Evolutionary conservation across 2,888 invertebrate species (phyloP), one percentile per base, ranked within the genome.

Genomic region (Emmelina monodactyla): DNA sequence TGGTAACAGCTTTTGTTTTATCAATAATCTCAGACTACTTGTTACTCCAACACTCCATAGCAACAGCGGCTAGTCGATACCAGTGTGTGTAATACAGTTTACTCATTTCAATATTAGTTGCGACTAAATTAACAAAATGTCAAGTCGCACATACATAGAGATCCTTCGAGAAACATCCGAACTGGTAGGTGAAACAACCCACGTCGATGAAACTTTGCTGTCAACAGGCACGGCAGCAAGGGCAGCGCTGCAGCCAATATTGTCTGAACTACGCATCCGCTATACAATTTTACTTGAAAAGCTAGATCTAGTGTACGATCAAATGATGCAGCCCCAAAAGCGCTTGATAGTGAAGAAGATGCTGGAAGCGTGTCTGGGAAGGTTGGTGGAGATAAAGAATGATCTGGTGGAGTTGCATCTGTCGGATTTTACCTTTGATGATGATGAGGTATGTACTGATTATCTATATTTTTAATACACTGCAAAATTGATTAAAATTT

Each of bases 281-380:
- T 97, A 96, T 55, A 89, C 94, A 3, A 73, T 88, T 14, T 82
- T 91, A 0, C 83, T 90, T 14, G 86, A 89, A 44, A 85, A 84
- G 48, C 61, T 96, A 19, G 89, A 92, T 51, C 79, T 86, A 37
- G 90, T 92, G 40, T 92, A 95, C 50, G 96, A 97, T 53, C 95
- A 95, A 73, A 83, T 94, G 50, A 80, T 95, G 25, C 97, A 97
- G 61, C 96, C 97, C 0, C 97, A 97, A 62, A 97, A 97, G 62
- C 82, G 94, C 16, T 61, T 88, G 32, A 76, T 96, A n/a, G 83
- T 96, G 1, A 83, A 84, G 41, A 83, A 87, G 43, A 57, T 91
- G 2, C 58, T 94, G 2, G 92, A 94, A 53, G 84, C 88, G 0
- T 85, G 87, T 28, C 76, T 95, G 36, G 95, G 95, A 1, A 83